Conservation (phyloP, 2,113 vertebrate genomes). For the Mionectes macconnelli region DNA sequence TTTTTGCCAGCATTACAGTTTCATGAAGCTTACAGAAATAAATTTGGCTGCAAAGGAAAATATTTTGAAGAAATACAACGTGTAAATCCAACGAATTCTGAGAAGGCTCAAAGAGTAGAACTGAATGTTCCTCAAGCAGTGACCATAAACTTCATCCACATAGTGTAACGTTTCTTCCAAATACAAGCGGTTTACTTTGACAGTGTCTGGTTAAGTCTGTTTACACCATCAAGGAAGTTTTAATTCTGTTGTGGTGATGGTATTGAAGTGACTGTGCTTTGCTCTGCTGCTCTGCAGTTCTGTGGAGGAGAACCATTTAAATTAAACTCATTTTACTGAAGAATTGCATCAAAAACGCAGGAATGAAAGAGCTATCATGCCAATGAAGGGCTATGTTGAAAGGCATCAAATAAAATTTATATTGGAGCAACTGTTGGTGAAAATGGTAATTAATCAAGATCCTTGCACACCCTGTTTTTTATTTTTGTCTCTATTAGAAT, state of each 20-base stretch:
- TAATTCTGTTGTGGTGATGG: neutral
- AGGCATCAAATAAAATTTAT: conserved; percentile 5
- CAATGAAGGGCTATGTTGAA: neutral
- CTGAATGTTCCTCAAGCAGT: neutral
- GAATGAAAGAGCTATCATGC: neutral
- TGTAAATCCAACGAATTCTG: neutral
- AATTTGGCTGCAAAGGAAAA: neutral
- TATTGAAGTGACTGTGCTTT: neutral
- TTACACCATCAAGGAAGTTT: neutral
- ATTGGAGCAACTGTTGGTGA: neutral
- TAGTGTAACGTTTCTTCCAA: neutral
- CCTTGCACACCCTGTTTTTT: neutral
- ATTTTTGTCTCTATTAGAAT: conserved; percentile 8
- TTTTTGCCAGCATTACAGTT: neutral
- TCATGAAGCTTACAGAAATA: neutral
- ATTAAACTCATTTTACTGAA: neutral
- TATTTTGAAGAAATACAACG: neutral
- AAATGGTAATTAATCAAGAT: conserved; percentile 21
- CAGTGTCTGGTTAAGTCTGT: neutral
- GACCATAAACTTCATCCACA: neutral
- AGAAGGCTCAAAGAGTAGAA: neutral
- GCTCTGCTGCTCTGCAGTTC: neutral
- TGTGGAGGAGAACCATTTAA: neutral
- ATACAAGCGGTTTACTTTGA: neutral
- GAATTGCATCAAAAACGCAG: neutral